A percentile compares a stretch with the other conserved stretches of the same genome.
phyloP scores from a whole-genome alignment of 2,888 invertebrate genomes.

The Abscondita cerata region DNA sequence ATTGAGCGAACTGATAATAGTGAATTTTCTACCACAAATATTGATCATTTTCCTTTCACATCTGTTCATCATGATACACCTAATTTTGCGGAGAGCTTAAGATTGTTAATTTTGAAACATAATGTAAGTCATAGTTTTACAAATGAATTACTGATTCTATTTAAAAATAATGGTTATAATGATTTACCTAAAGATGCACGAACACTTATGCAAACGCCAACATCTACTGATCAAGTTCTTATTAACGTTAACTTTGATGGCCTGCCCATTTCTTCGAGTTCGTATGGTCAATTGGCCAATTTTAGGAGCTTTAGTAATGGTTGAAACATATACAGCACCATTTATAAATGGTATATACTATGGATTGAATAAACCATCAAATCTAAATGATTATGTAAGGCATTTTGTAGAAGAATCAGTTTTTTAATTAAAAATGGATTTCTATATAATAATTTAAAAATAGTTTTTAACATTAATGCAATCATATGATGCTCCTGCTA shows the following conservation, averaged over 20 bases:
- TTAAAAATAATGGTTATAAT: no score
- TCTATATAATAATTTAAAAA: background rate
- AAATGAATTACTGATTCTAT: no score
- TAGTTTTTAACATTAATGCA: background rate
- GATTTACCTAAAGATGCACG: no score
- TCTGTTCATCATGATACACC: background rate
- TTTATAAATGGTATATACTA: slow-evolving; percentile 6
- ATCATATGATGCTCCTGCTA: slow-evolving; percentile 12
- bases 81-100: background rate
- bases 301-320: background rate
- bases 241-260: slow-evolving; percentile 12
- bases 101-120: no score
- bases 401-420: background rate
- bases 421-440: slow-evolving; percentile 3
- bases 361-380: background rate
- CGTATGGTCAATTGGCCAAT: slow-evolving; percentile 8
- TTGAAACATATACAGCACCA: background rate
- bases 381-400: background rate
- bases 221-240: no score
- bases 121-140: no score
- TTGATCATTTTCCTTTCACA: background rate
- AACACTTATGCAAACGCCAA: no score
- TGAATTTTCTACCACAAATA: background rate
- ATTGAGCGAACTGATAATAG: background rate
- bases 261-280: background rate